These are phyloP conservation scores for Phylloscopus trochilus DNA, from an alignment of 2,113 vertebrate species.

Conservation along the genomic window DNA sequence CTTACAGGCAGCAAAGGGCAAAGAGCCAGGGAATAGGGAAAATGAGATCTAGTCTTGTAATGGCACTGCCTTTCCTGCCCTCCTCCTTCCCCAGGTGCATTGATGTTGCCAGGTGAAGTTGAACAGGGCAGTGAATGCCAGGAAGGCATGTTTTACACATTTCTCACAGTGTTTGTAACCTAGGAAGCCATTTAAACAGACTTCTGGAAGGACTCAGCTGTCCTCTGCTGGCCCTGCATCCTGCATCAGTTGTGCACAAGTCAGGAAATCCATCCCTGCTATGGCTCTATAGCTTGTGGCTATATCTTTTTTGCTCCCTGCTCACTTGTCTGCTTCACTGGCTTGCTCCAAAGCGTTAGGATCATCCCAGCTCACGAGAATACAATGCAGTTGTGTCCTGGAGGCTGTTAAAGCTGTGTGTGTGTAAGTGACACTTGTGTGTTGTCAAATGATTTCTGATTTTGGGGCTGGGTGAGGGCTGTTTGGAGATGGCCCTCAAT, in stretches of 20 bases:
- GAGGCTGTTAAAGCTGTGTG: neutral
- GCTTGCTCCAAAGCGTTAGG: neutral
- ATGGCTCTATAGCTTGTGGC: neutral
- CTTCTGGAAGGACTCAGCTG: neutral
- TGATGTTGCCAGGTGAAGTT: neutral
- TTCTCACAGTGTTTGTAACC: neutral
- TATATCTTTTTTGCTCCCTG: neutral
- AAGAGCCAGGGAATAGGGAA: neutral
- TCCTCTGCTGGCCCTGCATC: neutral
- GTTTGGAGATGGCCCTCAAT: neutral
- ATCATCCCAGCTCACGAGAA: neutral
- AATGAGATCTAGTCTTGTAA: neutral
- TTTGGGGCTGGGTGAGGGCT: neutral
- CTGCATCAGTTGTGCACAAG: neutral
- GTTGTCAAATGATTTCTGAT: neutral
- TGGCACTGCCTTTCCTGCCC: neutral
- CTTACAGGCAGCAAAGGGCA: neutral
- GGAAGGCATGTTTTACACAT: neutral
- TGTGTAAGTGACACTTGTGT: neutral
- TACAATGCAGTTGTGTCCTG: neutral
- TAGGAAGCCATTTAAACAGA: neutral
- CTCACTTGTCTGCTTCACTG: constrained; percentile 18
- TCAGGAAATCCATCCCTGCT: neutral
- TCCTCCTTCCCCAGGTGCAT: neutral
- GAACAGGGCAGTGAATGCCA: neutral